phyloP scores from a whole-genome alignment of 1,140 invertebrate species.

The Brachionus rotundiformis region DNA sequence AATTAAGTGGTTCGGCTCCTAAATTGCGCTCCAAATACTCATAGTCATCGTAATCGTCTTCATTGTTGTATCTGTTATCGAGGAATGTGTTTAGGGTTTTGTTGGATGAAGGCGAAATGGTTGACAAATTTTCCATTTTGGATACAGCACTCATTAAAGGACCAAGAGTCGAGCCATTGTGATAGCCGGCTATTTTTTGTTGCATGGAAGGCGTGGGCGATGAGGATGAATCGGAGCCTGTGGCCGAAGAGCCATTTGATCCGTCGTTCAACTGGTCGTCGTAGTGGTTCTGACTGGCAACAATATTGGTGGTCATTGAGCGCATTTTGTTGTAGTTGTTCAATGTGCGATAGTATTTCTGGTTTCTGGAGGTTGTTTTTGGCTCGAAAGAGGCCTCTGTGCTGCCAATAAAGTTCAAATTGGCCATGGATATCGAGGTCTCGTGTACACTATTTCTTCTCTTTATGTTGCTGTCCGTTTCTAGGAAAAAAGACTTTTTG shows the following conservation, averaged over 20 bases:
- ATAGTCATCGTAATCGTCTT: slow-evolving; percentile 48
- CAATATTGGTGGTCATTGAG: slow-evolving; percentile 30
- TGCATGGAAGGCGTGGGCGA: slow-evolving; percentile 31
- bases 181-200: neutral
- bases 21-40: slow-evolving; percentile 50
- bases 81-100: slow-evolving; percentile 27
- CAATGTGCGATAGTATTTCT: slow-evolving; percentile 13
- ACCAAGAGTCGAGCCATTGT: neutral
- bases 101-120: slow-evolving; percentile 20
- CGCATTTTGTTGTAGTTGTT: slow-evolving; percentile 42
- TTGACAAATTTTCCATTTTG: slow-evolving; percentile 38
- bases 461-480: neutral
- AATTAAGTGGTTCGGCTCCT: slow-evolving; percentile 30
- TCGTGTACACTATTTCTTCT: slow-evolving; percentile 25
- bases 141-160: slow-evolving; percentile 46
- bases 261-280: slow-evolving; percentile 5
- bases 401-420: slow-evolving; percentile 1
- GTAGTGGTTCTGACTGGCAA: neutral
- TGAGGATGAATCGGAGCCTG: slow-evolving; percentile 34
- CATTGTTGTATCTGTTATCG: neutral
- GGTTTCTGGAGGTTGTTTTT: neutral
- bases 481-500: slow-evolving; percentile 7
- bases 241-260: slow-evolving; percentile 40
- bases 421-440: slow-evolving; percentile 34
- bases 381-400: neutral